These are phyloP conservation scores for Hipposideros larvatus DNA, from an alignment of 2,797 vertebrate genomes.

Conservation along the genomic window DNA sequence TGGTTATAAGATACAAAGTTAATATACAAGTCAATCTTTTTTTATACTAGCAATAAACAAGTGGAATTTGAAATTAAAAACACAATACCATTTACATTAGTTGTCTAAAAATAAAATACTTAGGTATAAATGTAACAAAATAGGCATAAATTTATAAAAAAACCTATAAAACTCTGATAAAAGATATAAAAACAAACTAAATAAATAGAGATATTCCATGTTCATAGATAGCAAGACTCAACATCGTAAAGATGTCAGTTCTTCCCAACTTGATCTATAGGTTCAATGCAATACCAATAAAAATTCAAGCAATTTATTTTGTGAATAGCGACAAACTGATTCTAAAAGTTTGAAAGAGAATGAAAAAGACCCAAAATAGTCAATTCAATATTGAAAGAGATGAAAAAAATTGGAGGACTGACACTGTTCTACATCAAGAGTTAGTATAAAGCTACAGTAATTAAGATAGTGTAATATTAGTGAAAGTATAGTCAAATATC, in stretches of 20 bases:
- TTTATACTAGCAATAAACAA: not conserved
- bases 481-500: not conserved
- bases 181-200: not conserved
- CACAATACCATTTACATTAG: not conserved
- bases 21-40: not conserved
- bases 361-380: not conserved
- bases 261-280: not conserved
- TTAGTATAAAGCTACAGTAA: not conserved
- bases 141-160: not conserved
- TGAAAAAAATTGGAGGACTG: not conserved
- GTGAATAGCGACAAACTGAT: not conserved
- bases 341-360: not conserved
- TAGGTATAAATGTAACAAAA: not conserved
- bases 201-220: not conserved
- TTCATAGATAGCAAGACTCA: not conserved
- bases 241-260: not conserved
- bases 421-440: not conserved
- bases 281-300: not conserved
- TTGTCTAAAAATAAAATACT: not conserved
- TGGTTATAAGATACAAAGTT: not conserved
- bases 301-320: not conserved
- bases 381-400: not conserved
- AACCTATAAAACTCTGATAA: not conserved
- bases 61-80: not conserved
- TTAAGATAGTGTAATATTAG: not conserved